These are phyloP conservation scores for Festucalex cinctus DNA, from an alignment of 2,113 vertebrate species.

Conservation along the genomic window DNA sequence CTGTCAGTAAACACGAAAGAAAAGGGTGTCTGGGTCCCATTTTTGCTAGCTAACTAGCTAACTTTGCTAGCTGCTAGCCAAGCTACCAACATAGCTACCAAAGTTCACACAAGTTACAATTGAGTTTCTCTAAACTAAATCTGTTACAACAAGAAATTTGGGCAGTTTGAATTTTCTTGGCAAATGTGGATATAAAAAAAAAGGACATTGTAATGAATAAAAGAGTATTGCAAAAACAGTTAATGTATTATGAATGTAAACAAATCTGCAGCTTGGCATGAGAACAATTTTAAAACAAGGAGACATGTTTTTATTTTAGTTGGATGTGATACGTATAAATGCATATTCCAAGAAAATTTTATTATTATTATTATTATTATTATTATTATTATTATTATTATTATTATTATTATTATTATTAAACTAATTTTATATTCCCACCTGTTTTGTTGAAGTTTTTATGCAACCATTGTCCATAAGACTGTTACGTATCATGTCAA, in stretches of 20 bases:
- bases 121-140: not conserved
- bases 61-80: not conserved
- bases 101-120: not conserved
- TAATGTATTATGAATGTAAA: conserved; percentile 64
- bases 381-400: too few relatives aligned
- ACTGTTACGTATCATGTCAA: conserved; percentile 13
- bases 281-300: conserved; percentile 43
- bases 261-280: conserved; percentile 43
- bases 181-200: not conserved
- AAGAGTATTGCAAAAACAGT: conserved; percentile 51
- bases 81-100: not conserved
- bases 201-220: conserved; percentile 57
- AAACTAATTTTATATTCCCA: conserved; percentile 6
- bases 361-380: too few relatives aligned
- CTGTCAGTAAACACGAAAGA: not conserved
- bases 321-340: not conserved
- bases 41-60: too few relatives aligned
- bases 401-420: too few relatives aligned
- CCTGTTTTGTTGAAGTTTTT: not conserved
- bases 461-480: not conserved
- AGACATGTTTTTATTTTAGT: not conserved
- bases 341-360: conserved; percentile 10
- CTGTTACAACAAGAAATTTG: not conserved
- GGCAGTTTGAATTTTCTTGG: not conserved
- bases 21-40: too few relatives aligned